Evolutionary conservation across 1,140 invertebrate species (phyloP).

Genomic region (Aphelinus atriplicis): DNA sequence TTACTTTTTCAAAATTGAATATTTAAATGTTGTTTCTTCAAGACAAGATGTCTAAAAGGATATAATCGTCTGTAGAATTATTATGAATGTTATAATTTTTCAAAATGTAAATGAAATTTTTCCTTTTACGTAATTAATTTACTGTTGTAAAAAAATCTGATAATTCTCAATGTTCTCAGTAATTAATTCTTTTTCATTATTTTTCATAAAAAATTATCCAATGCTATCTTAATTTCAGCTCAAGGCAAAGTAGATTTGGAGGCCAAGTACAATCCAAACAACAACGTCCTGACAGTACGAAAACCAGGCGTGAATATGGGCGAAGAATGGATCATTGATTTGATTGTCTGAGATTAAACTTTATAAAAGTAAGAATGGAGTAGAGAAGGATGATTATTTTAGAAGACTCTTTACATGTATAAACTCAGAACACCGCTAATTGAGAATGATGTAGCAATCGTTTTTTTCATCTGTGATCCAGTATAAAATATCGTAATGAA

Average conservation of each 20-base stretch:
- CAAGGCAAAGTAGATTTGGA: constrained; percentile 67
- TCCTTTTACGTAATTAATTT: no score
- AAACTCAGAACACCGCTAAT: background rate
- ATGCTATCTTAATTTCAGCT: constrained; percentile 62
- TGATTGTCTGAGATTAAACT: constrained; percentile 56
- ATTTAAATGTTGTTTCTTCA: no score
- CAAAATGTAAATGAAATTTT: no score
- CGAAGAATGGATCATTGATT: constrained; percentile 80
- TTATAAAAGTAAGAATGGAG: background rate
- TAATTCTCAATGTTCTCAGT: no score
- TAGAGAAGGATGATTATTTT: constrained; percentile 2
- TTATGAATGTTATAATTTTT: no score
- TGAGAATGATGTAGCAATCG: constrained; percentile 17
- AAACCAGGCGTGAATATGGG: constrained; percentile 87
- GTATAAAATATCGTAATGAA: constrained; percentile 27
- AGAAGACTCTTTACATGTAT: background rate
- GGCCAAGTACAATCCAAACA: constrained; percentile 69
- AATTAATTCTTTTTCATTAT: no score
- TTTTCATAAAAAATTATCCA: constrained; percentile 1
- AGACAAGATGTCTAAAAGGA: no score
- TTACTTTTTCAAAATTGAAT: constrained; percentile 50
- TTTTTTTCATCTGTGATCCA: constrained; percentile 37
- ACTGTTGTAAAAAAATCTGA: no score
- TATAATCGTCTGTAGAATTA: no score
- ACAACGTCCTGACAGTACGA: constrained; percentile 77